Percentiles rank a stretch among this genome's conserved stretches.
These are phyloP conservation scores for Aleiodes leptofemur DNA, from an alignment of 2,888 invertebrate species.

Conservation along the genomic window DNA sequence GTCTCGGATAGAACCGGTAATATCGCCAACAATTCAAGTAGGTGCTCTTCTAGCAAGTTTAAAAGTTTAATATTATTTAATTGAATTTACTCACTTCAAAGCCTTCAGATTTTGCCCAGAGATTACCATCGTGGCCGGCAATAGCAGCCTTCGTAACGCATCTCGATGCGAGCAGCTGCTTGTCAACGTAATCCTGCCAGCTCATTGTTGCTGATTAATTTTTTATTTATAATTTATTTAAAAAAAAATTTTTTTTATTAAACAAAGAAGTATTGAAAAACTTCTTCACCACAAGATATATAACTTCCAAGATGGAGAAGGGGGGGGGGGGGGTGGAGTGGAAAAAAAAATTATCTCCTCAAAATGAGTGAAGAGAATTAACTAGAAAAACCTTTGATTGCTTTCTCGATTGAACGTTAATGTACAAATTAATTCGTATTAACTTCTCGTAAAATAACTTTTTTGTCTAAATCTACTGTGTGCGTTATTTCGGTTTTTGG, in stretches of 20 bases:
- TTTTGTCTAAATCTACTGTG: slow-evolving; percentile 2
- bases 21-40: no score
- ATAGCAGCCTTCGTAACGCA: slow-evolving; percentile 97
- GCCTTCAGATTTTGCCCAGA: slow-evolving; percentile 95
- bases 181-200: slow-evolving; percentile 99
- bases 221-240: background rate
- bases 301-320: no score
- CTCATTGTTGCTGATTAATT: slow-evolving; percentile 81
- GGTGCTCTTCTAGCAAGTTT: background rate
- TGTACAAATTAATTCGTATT: background rate
- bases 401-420: no score
- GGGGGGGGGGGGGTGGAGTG: no score
- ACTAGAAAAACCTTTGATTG: background rate
- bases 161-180: slow-evolving; percentile 95
- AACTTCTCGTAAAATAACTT: background rate
- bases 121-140: slow-evolving; percentile 95
- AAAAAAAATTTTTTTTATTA: slow-evolving; percentile 23
- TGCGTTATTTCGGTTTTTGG: background rate
- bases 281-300: background rate
- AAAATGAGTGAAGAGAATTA: no score
- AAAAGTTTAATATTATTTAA: background rate
- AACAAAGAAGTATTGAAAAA: slow-evolving; percentile 34
- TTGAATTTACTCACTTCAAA: slow-evolving; percentile 88
- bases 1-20: background rate
- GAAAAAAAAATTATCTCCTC: no score